Percentiles rank a stretch among this genome's conserved stretches.
Conservation (phyloP, 2,797 vertebrate genomes). For the Siniperca obscura region DNA sequence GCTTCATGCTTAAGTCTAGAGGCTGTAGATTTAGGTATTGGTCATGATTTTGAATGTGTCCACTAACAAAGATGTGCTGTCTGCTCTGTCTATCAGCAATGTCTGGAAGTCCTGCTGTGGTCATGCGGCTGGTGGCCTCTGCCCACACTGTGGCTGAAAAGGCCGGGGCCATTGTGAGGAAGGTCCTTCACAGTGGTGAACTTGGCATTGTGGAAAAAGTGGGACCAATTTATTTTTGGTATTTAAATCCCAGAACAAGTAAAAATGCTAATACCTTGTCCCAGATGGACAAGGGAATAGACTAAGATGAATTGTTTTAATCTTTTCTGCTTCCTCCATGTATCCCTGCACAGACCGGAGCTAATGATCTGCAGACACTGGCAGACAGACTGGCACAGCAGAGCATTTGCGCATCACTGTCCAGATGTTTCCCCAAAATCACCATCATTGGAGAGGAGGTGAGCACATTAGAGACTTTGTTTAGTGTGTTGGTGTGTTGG, state of each 20-base stretch:
- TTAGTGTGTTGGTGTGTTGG: neutral
- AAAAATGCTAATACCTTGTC: neutral
- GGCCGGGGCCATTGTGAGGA: slow-evolving; percentile 90
- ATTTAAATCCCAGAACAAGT: neutral
- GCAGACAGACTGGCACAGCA: slow-evolving; percentile 95
- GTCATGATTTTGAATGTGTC: neutral
- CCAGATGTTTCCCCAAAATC: slow-evolving; percentile 90
- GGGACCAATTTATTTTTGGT: neutral
- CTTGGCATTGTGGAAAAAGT: slow-evolving; percentile 97
- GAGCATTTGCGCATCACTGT: slow-evolving; percentile 94
- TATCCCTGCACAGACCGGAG: slow-evolving; percentile 85
- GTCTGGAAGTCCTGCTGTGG: slow-evolving; percentile 86
- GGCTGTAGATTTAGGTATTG: neutral
- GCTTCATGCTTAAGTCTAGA: neutral
- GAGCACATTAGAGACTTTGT: slow-evolving; percentile 20
- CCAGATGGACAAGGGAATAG: neutral
- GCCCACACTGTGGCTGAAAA: slow-evolving; percentile 90
- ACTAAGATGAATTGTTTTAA: neutral
- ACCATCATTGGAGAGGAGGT: slow-evolving; percentile 99
- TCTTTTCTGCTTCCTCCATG: neutral
- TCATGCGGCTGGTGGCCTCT: slow-evolving; percentile 92
- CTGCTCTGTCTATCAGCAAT: slow-evolving; percentile 73
- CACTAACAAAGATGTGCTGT: neutral
- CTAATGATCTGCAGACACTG: slow-evolving; percentile 94
- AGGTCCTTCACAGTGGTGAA: slow-evolving; percentile 91